Evolutionary conservation across 2,797 vertebrate genomes (phyloP), one percentile per base, ranked within the genome.

Genomic region (Microctenopoma stevenorrisi): DNA sequence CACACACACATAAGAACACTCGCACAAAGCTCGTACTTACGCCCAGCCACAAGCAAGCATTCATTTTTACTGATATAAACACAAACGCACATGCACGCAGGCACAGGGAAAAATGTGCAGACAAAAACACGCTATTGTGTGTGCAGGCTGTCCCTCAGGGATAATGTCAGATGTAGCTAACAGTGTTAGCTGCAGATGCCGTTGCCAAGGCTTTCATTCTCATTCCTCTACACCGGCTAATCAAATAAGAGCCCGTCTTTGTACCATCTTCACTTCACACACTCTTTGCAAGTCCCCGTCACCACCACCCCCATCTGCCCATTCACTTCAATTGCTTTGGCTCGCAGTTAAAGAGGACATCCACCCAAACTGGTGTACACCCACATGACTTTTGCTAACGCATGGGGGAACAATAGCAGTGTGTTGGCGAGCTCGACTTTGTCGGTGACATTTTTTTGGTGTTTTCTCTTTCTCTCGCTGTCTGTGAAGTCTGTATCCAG

Each of bases 401-500:
- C 79, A 59, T 7, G 10, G 61, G 70, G 60, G 78, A 89, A 85
- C 79, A 84, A 88, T 86, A 64, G 87, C 47, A 4, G 42, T 62
- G 76, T 83, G 83, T 83, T 89, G 84, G 86, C 77, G 65, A 82
- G 83, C 82, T 83, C 51, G 66, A 89, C 86, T 89, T 87, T 88
- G 83, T 88, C 86, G 70, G 82, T 86, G 72, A 83, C 74, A 77
- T 68, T 82, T 75, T 62, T 49, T 48, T 53, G 14, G 77, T 78
- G 65, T 84, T 86, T 87, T 88, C 72, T 85, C 58, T 86, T 78
- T 86, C 70, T 85, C 72, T 74, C 61, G 68, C 64, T 66, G 75
- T 86, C 82, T 89, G 79, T 91, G 86, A 90, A 91, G 85, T 89
- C 81, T 82, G 82, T 81, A 91, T 90, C 88, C 88, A 92, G 85